Conservation (phyloP, 2,888 invertebrate genomes). For the Troides oblongomaculatus region DNA sequence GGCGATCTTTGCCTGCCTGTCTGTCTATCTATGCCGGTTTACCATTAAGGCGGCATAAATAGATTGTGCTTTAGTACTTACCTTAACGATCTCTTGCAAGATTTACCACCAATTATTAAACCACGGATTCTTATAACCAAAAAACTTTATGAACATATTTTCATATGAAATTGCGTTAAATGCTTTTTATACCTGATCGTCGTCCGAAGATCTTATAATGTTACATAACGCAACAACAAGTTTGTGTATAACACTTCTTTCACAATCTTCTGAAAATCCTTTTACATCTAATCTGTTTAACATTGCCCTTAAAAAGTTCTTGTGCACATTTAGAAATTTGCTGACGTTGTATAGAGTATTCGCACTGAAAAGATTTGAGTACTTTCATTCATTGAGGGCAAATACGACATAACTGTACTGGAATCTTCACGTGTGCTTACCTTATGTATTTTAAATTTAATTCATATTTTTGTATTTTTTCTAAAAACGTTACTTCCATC, state of each 20-base stretch:
- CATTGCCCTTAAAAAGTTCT: conserved; percentile 72
- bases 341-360: conserved; percentile 79
- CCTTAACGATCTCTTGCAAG: too few relatives aligned
- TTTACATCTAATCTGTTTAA: conserved; percentile 76
- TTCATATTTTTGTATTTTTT: conserved; percentile 52
- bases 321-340: conserved; percentile 74
- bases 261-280: conserved; percentile 84
- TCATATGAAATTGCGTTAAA: too few relatives aligned
- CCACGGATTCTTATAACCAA: too few relatives aligned
- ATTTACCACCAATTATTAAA: too few relatives aligned
- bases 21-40: too few relatives aligned
- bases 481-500: conserved; percentile 45
- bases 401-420: background rate
- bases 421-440: conserved; percentile 39
- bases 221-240: conserved; percentile 81
- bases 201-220: conserved; percentile 70
- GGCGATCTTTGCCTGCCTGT: too few relatives aligned
- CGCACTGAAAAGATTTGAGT: conserved; percentile 49
- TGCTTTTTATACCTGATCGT: conserved; percentile 57
- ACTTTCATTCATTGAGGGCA: background rate
- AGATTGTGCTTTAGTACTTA: too few relatives aligned
- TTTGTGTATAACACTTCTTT: conserved; percentile 81
- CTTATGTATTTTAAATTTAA: conserved; percentile 56
- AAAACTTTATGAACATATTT: too few relatives aligned
- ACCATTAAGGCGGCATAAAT: too few relatives aligned